Evolutionary conservation across 2,888 invertebrate genomes (phyloP), one percentile per base, ranked within the genome.

Genomic region (Eupithecia dodoneata): DNA sequence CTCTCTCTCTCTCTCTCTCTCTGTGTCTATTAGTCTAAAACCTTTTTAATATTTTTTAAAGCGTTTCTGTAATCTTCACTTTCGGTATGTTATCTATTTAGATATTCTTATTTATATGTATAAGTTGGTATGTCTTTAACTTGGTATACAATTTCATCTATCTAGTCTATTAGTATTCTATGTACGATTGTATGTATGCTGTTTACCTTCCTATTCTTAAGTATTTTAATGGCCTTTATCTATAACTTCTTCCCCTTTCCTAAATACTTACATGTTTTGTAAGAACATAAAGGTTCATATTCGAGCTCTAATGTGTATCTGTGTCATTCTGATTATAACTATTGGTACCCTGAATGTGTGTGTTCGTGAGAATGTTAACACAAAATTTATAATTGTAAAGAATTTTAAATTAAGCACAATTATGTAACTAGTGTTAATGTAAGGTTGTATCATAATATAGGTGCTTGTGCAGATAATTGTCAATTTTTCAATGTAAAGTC

Each of bases 401-500:
- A 70, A 79, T 67, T 82, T 80, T 82, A 82, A 81, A 85, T 81
- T 85, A 87, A 87, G 85, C 85, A 86, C 84, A 81, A 84, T 85
- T 82, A 30, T 30, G 30, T 30, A 85, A 84, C 83, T 83, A 85
- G 85, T 88, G 83, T 85, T 69, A 92, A 89, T 88, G 86, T 92
- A 92, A 89, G 94, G 91, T 94, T 94, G 94, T 94, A 93, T 92
- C 87, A 91, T 87, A 92, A 89, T 72, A 88, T 94, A 94, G 94
- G 94, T 94, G 94, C 94, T 95, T 94, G 91, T 90, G 93, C 93
- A 86, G 89, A 92, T 87, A 89, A 91, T 91, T 87, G 94, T 94
- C 94, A 94, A 95, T 94, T 95, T 92, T 85, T 85, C 84, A 88
- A 90, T 93, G 89, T 90, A 90, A 90, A 91, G 88, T 87, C 87